Conservation (phyloP, 2,797 vertebrate genomes). For the Rhinatrema bivittatum region DNA sequence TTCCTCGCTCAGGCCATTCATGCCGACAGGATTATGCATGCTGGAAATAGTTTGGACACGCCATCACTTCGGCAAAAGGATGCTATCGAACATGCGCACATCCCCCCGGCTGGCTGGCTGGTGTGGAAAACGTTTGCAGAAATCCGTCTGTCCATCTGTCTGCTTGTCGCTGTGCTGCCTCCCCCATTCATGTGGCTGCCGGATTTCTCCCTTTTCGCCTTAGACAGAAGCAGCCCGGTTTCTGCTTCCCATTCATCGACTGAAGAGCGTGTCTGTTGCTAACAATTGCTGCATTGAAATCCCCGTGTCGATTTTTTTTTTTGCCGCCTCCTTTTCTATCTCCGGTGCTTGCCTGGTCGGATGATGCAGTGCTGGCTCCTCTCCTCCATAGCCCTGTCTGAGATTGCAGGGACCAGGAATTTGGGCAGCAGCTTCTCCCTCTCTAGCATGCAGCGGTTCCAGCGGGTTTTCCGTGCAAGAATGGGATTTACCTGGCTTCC, state of each 20-base stretch:
- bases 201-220: constrained; percentile 2
- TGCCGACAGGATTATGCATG: constrained; percentile 50
- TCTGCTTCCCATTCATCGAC: constrained; percentile 28
- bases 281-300: constrained; percentile 31
- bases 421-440: constrained; percentile 34
- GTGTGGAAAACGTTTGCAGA: constrained; percentile 38
- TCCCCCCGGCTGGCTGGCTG: constrained; percentile 46
- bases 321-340: constrained; percentile 45
- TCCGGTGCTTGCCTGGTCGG: constrained; percentile 43
- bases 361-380: constrained; percentile 57
- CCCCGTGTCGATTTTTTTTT: constrained; percentile 44
- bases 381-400: constrained; percentile 63
- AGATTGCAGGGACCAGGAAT: constrained; percentile 24
- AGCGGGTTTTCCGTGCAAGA: constrained; percentile 23
- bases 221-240: too few relatives aligned
- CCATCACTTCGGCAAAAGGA: constrained; percentile 65
- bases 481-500: constrained; percentile 45
- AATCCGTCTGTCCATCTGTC: constrained; percentile 56
- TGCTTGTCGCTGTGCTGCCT: constrained; percentile 38
- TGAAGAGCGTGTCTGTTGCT: constrained; percentile 25
- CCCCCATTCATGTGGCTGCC: constrained; percentile 31
- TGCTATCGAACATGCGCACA: constrained; percentile 54
- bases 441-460: constrained; percentile 30
- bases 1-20: constrained; percentile 57
- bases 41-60: constrained; percentile 58